Evolutionary conservation across 2,797 vertebrate genomes (phyloP).

Genomic region (Karalla daura): DNA sequence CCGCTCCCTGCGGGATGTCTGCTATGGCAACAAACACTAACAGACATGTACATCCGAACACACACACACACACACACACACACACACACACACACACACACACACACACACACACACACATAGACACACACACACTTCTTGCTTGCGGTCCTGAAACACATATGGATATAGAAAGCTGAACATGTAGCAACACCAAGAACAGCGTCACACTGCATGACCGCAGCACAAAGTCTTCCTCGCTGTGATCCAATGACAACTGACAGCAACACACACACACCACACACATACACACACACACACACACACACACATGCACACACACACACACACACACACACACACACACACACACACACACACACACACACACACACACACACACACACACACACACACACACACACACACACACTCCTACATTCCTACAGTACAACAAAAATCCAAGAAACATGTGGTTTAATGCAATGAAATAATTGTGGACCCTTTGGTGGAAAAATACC

Average conservation of each 20-base stretch:
- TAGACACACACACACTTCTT: background rate
- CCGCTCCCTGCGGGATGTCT: slow-evolving; percentile 66
- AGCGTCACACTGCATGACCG: background rate
- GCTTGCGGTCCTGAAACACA: slow-evolving; percentile 9
- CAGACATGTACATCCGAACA: slow-evolving; percentile 10
- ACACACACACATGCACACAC: slow-evolving; percentile 1
- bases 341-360: slow-evolving; percentile 1
- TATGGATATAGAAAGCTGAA: slow-evolving; percentile 25
- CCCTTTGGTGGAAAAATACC: background rate
- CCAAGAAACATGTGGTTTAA: too few relatives aligned
- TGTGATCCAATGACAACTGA: slow-evolving; percentile 19
- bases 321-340: slow-evolving; percentile 6
- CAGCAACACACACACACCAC: slow-evolving; percentile 12
- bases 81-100: slow-evolving; percentile 12
- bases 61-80: slow-evolving; percentile 20
- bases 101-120: slow-evolving; percentile 6
- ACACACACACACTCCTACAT: too few relatives aligned
- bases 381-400: too few relatives aligned
- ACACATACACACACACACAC: slow-evolving; percentile 7
- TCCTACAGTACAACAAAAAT: too few relatives aligned
- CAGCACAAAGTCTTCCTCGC: slow-evolving; percentile 2
- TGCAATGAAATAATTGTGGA: background rate
- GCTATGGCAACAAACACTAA: slow-evolving; percentile 66
- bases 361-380: too few relatives aligned
- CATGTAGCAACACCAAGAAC: slow-evolving; percentile 31